phyloP scores from a whole-genome alignment of 2,113 vertebrate genomes.

The Nannospalax galili region DNA sequence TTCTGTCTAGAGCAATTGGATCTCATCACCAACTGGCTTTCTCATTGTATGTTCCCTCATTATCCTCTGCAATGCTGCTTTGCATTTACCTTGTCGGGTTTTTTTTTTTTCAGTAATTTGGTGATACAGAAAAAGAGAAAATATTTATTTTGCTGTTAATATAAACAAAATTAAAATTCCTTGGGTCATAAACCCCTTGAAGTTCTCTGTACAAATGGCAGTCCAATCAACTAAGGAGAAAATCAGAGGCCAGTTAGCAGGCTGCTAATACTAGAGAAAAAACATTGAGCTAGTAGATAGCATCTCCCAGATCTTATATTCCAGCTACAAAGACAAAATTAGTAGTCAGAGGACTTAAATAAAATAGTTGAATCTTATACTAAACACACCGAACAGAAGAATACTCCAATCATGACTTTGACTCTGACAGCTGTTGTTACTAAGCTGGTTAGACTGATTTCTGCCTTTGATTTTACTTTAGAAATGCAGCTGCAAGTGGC shows the following conservation, averaged over 20 bases:
- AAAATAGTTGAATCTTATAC: not conserved
- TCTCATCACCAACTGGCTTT: not conserved
- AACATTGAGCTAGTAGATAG: not conserved
- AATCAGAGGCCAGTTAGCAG: not conserved
- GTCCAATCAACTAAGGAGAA: not conserved
- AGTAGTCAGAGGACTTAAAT: not conserved
- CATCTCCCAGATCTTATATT: not conserved
- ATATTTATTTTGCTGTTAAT: not conserved
- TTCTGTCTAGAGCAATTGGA: not conserved
- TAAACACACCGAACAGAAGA: not conserved
- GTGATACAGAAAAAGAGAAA: not conserved
- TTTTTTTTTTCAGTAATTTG: not conserved
- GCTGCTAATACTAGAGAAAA: not conserved
- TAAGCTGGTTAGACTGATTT: not conserved
- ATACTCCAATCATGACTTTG: not conserved
- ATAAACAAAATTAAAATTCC: not conserved
- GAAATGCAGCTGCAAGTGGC: not conserved
- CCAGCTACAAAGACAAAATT: not conserved
- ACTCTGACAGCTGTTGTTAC: not conserved
- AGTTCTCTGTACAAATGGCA: not conserved
- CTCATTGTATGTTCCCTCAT: not conserved
- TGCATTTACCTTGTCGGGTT: not conserved
- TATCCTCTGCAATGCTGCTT: not conserved
- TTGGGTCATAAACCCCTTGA: not conserved
- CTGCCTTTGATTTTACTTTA: slow-evolving; percentile 22